Conservation (phyloP, 2,113 vertebrate species). For the Nansenia antarctica region DNA sequence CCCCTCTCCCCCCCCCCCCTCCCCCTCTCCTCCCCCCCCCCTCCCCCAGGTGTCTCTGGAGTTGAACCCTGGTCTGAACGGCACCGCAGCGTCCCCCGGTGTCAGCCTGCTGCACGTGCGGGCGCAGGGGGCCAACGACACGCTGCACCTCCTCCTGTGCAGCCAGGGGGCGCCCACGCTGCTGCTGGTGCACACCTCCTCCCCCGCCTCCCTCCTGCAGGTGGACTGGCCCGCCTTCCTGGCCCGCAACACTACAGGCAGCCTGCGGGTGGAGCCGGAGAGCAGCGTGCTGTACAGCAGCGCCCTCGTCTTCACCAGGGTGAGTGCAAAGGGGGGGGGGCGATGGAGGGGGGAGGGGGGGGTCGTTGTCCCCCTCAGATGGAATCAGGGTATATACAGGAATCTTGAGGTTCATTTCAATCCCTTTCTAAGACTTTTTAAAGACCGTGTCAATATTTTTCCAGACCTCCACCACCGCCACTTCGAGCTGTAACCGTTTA, state of each 20-base stretch:
- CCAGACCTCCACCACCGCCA: slow-evolving; percentile 57
- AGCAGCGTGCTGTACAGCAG: slow-evolving; percentile 76
- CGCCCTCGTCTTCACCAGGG: slow-evolving; percentile 81
- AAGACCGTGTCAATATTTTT: slow-evolving; percentile 34
- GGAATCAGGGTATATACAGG: no score
- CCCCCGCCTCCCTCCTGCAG: slow-evolving; percentile 64
- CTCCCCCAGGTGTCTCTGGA: slow-evolving; percentile 77
- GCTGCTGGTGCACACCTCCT: slow-evolving; percentile 81
- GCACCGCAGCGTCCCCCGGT: not conserved
- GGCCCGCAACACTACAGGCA: slow-evolving; percentile 47
- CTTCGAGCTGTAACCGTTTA: no score
- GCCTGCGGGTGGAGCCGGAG: slow-evolving; percentile 79
- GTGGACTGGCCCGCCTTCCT: slow-evolving; percentile 83
- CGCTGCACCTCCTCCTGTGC: slow-evolving; percentile 86
- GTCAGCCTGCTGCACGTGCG: slow-evolving; percentile 82
- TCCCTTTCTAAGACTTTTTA: not conserved
- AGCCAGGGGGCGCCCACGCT: slow-evolving; percentile 80
- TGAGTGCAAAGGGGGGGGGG: slow-evolving; percentile 45
- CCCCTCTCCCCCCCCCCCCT: no score
- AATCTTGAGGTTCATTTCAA: not conserved
- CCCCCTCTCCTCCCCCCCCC: not conserved
- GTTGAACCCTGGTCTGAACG: slow-evolving; percentile 68
- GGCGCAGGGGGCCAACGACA: slow-evolving; percentile 78
- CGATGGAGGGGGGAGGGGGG: no score
- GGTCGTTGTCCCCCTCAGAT: no score